phyloP scores from a whole-genome alignment of 2,113 vertebrate species.

The Ahaetulla prasina region DNA sequence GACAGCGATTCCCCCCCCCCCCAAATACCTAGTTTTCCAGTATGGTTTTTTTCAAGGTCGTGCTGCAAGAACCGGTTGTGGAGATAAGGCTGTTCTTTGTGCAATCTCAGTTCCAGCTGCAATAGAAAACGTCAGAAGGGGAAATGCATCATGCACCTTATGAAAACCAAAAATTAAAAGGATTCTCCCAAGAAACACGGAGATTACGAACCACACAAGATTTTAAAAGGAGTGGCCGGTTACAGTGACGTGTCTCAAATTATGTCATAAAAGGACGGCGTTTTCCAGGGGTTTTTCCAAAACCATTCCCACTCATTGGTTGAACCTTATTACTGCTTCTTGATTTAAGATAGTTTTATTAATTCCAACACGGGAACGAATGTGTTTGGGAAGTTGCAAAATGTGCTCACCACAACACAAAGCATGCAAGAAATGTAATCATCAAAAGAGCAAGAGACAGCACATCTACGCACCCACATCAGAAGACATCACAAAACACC shows the following conservation, averaged over 20 bases:
- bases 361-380: not conserved
- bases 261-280: not conserved
- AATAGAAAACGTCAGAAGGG: slow-evolving; percentile 42
- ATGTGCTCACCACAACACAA: not conserved
- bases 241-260: not conserved
- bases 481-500: not conserved
- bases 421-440: not conserved
- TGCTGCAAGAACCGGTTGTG: slow-evolving; percentile 71
- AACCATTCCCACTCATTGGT: not conserved
- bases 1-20: fast-evolving
- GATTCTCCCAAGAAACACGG: not conserved
- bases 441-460: not conserved
- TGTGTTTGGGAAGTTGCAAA: not conserved
- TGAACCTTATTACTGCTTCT: too few relatives aligned
- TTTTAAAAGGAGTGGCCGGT: not conserved
- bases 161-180: not conserved
- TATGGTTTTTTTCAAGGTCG: slow-evolving; percentile 73
- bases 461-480: not conserved
- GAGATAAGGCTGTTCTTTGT: slow-evolving; percentile 68
- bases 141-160: not conserved
- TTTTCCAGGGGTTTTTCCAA: not conserved
- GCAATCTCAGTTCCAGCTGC: slow-evolving; percentile 74
- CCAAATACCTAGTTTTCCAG: slow-evolving; percentile 70
- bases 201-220: not conserved
- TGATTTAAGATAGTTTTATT: not conserved